Evolutionary conservation across 2,888 invertebrate genomes (phyloP).

Genomic region (Tortrix viridana): DNA sequence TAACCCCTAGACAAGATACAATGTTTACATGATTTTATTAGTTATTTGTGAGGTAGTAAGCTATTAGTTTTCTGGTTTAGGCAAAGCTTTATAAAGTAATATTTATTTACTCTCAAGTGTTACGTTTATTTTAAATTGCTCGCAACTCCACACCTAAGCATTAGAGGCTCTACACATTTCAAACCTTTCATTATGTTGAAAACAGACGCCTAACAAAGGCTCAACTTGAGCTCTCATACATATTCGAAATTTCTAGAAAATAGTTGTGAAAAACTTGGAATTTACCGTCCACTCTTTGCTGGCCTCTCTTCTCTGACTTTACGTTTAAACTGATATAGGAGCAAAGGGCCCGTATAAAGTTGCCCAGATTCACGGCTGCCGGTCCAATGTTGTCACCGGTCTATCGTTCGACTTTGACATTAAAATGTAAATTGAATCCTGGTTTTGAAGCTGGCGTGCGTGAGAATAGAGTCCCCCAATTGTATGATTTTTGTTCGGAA

Average conservation of each 20-base stretch:
- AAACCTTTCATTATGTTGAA: conserved; percentile 31
- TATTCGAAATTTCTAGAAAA: conserved; percentile 50
- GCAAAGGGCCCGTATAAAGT: conserved; percentile 5
- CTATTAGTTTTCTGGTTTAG: too few species aligned
- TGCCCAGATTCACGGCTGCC: conserved; percentile 4
- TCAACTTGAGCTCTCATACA: conserved; percentile 37
- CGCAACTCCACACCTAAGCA: neutral
- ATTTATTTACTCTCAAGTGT: neutral
- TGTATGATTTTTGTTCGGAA: neutral
- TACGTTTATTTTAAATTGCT: conserved; percentile 10
- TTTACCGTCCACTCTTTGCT: conserved; percentile 39
- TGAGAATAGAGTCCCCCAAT: conserved; percentile 2
- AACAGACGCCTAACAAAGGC: conserved; percentile 30
- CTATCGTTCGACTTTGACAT: conserved; percentile 44
- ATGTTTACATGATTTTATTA: too few species aligned
- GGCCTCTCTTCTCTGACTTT: conserved; percentile 35
- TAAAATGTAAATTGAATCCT: conserved; percentile 58
- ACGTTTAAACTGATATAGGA: neutral
- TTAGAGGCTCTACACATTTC: conserved; percentile 15
- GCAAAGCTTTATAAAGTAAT: too few species aligned
- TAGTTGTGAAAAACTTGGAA: conserved; percentile 46
- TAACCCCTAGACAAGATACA: too few species aligned
- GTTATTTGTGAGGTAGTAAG: too few species aligned
- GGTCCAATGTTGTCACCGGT: conserved; percentile 30
- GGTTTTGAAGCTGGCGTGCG: conserved; percentile 40